Percentiles rank a stretch among this genome's conserved stretches.
Conservation (phyloP, 2,888 invertebrate species). For the Eupithecia dodoneata region DNA sequence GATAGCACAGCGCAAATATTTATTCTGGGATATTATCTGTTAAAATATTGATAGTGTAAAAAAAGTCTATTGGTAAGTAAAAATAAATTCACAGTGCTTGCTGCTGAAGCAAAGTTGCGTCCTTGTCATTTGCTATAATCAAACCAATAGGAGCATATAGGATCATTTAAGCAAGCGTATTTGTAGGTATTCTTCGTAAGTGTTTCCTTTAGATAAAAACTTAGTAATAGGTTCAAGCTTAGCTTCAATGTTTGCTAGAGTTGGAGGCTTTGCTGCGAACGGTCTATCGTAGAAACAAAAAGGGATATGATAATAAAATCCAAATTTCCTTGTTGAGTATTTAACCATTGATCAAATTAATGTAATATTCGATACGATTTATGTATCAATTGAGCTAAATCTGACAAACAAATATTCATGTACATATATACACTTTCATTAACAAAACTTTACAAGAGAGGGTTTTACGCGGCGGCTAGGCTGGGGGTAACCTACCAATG, state of each 20-base stretch:
- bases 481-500: no score
- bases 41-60: no score
- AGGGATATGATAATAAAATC: neutral
- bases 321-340: no score
- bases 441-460: no score
- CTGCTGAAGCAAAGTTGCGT: slow-evolving; percentile 57
- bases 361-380: no score
- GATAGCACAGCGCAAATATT: no score
- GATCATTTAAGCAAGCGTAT: slow-evolving; percentile 86
- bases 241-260: slow-evolving; percentile 87
- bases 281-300: slow-evolving; percentile 82
- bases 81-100: neutral
- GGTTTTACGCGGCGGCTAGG: no score
- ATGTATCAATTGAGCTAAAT: no score
- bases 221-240: slow-evolving; percentile 91
- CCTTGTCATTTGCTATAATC: slow-evolving; percentile 88
- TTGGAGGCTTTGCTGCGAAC: slow-evolving; percentile 87
- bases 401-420: no score
- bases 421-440: no score
- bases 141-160: slow-evolving; percentile 90
- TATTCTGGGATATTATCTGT: no score
- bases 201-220: slow-evolving; percentile 92
- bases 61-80: neutral
- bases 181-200: slow-evolving; percentile 87
- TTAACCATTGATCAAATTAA: no score